Evolutionary conservation across 2,888 invertebrate genomes (phyloP).

Genomic region (Galerucella calmariensis): DNA sequence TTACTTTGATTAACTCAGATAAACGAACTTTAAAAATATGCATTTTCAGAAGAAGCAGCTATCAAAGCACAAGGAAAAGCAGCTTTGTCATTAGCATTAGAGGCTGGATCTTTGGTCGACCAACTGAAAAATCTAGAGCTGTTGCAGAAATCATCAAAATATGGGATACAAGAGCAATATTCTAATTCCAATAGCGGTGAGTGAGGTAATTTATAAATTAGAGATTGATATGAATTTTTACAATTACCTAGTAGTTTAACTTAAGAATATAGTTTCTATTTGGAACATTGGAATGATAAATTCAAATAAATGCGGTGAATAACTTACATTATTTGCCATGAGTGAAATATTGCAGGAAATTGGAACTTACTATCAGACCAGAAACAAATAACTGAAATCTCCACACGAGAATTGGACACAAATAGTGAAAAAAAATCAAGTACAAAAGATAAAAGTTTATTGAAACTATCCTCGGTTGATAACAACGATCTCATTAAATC

Average conservation of each 20-base stretch:
- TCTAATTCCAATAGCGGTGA: no score
- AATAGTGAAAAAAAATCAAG: neutral
- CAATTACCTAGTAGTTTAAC: no score
- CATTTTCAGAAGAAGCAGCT: neutral
- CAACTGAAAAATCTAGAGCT: neutral
- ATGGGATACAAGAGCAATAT: neutral
- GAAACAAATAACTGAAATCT: neutral
- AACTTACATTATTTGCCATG: neutral
- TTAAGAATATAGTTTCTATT: no score
- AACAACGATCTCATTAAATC: neutral
- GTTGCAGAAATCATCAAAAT: neutral
- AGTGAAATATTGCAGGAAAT: conserved; percentile 5
- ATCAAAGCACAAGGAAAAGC: neutral
- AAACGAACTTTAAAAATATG: no score
- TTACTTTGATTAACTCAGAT: no score
- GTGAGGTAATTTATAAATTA: no score
- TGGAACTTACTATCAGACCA: neutral
- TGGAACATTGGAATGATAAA: neutral
- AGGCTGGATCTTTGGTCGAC: neutral
- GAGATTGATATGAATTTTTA: no score
- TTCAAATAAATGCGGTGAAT: neutral
- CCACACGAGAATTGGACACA: neutral
- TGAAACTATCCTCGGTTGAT: neutral
- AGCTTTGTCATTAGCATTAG: neutral
- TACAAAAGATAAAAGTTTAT: neutral